Conservation (phyloP, 2,113 vertebrate genomes). For the Elephas maximus region DNA sequence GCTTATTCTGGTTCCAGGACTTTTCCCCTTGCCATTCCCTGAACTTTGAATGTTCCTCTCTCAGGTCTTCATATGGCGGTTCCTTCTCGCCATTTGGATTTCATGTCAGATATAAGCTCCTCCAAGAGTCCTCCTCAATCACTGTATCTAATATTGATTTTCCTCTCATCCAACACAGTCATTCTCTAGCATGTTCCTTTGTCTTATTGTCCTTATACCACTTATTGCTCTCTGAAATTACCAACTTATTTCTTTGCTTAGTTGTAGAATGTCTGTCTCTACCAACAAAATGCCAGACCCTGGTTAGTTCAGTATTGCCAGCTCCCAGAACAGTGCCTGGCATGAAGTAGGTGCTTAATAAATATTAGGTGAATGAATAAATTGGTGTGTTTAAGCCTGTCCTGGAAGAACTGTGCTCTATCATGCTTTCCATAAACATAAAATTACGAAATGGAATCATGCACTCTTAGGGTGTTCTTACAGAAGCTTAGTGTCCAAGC, state of each 20-base stretch:
- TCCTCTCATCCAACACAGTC: neutral
- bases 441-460: neutral
- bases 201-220: neutral
- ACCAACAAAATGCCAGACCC: neutral
- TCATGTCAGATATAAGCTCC: neutral
- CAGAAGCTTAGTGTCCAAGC: neutral
- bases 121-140: neutral
- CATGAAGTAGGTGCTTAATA: neutral
- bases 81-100: neutral
- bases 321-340: neutral
- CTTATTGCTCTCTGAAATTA: slow-evolving; percentile 16
- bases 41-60: neutral
- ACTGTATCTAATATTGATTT: neutral
- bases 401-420: neutral
- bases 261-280: neutral
- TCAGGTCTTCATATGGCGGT: neutral
- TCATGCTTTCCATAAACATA: neutral
- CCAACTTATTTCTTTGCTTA: slow-evolving; percentile 1
- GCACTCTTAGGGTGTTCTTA: neutral
- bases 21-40: neutral
- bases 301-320: neutral
- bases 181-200: neutral
- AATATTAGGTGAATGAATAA: neutral
- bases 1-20: neutral
- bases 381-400: neutral